Percentiles rank a stretch among this genome's conserved stretches.
These are phyloP conservation scores for Operophtera brumata DNA, from an alignment of 2,888 invertebrate genomes.

Conservation along the genomic window DNA sequence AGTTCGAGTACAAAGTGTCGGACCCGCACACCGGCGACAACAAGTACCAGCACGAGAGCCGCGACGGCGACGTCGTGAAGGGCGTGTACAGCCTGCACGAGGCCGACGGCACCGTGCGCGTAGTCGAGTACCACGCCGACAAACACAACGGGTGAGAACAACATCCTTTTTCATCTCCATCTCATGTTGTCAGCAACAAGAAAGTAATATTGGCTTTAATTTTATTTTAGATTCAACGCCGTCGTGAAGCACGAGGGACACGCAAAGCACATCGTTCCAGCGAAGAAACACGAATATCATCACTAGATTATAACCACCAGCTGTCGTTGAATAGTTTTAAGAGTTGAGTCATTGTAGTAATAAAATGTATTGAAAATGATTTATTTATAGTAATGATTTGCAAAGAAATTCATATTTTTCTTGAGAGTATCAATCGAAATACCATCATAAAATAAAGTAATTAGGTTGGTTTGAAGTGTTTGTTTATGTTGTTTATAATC, in stretches of 20 bases:
- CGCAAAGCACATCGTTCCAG: conserved; percentile 38
- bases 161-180: background rate
- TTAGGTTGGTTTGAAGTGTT: too few relatives aligned
- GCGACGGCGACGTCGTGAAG: conserved; percentile 80
- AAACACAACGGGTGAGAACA: conserved; percentile 49
- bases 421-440: too few relatives aligned
- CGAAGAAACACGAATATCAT: conserved; percentile 31
- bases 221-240: conserved; percentile 51
- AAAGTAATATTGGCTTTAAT: background rate
- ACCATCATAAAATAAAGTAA: too few relatives aligned
- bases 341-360: background rate
- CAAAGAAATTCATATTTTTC: too few relatives aligned
- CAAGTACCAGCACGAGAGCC: conserved; percentile 74
- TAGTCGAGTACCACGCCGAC: conserved; percentile 67
- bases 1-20: conserved; percentile 75
- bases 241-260: conserved; percentile 39
- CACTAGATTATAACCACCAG: background rate
- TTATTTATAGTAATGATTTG: too few relatives aligned
- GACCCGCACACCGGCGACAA: conserved; percentile 78
- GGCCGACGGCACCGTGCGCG: conserved; percentile 62
- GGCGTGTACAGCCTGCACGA: conserved; percentile 71
- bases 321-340: background rate
- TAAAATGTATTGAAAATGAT: background rate
- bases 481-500: too few relatives aligned
- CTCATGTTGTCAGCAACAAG: background rate